Evolutionary conservation across 1,140 invertebrate species (phyloP).

Genomic region (Drosophila seguyi): DNA sequence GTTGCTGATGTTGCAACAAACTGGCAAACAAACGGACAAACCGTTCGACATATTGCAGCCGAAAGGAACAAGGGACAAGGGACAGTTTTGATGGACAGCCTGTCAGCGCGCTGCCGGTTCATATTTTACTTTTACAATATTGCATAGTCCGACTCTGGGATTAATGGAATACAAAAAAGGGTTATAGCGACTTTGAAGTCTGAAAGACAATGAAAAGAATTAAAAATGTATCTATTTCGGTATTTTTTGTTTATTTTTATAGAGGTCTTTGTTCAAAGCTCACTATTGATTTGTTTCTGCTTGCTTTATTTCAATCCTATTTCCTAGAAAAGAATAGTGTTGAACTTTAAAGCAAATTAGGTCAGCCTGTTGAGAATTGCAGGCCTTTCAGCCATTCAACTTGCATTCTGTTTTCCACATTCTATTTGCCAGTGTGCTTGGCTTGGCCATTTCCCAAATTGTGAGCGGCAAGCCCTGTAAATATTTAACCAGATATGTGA

Average conservation of each 20-base stretch:
- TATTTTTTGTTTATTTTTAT: not conserved
- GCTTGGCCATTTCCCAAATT: not conserved
- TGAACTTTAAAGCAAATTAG: not conserved
- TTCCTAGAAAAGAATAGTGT: not conserved
- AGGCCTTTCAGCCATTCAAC: not conserved
- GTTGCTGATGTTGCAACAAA: constrained; percentile 49
- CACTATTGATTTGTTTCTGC: not conserved
- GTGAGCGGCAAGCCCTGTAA: not conserved
- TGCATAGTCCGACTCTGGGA: constrained; percentile 19
- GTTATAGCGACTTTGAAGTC: not conserved
- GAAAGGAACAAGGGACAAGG: constrained; percentile 8
- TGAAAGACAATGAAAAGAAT: not conserved
- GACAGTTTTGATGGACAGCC: constrained; percentile 49
- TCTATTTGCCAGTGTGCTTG: not conserved
- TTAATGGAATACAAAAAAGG: constrained; percentile 13
- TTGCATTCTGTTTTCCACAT: not conserved
- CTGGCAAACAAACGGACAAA: constrained; percentile 32
- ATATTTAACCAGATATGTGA: constrained; percentile 13
- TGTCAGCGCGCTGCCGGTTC: constrained; percentile 57
- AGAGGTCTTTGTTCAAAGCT: not conserved
- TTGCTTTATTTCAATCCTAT: not conserved
- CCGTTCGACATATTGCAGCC: constrained; percentile 50
- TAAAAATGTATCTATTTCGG: not conserved
- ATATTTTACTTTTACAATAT: constrained; percentile 58
- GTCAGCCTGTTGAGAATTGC: not conserved